Evolutionary conservation across 2,797 vertebrate genomes (phyloP).

Genomic region (Bucorvus abyssinicus): DNA sequence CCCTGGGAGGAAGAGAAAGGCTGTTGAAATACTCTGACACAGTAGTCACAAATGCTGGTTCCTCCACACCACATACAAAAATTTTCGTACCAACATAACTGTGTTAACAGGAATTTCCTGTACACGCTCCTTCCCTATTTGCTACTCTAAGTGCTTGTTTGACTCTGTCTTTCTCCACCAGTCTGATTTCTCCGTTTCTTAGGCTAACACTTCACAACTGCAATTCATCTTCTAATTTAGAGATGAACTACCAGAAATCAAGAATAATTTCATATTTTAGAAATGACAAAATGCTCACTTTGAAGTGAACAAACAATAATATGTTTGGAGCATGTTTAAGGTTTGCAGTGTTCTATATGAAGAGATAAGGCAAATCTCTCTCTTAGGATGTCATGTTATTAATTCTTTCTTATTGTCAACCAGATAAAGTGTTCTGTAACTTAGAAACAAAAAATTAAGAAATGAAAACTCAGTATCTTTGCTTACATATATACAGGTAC

Average conservation of each 20-base stretch:
- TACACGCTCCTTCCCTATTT: not conserved
- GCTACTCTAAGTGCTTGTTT: not conserved
- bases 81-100: not conserved
- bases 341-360: not conserved
- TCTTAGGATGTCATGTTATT: not conserved
- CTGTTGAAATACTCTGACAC: not conserved
- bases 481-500: not conserved
- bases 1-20: constrained; percentile 69
- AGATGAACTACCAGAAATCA: not conserved
- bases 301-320: not conserved
- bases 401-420: not conserved
- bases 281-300: not conserved
- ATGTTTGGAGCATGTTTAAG: not conserved
- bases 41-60: not conserved
- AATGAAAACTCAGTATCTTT: not conserved
- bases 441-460: not conserved
- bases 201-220: not conserved
- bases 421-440: not conserved
- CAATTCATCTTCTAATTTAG: not conserved
- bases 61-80: not conserved
- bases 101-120: not conserved
- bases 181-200: not conserved
- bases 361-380: not conserved
- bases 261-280: not conserved
- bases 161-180: not conserved